These are phyloP conservation scores for Rachycentron canadum DNA, from an alignment of 2,797 vertebrate genomes.

Conservation along the genomic window DNA sequence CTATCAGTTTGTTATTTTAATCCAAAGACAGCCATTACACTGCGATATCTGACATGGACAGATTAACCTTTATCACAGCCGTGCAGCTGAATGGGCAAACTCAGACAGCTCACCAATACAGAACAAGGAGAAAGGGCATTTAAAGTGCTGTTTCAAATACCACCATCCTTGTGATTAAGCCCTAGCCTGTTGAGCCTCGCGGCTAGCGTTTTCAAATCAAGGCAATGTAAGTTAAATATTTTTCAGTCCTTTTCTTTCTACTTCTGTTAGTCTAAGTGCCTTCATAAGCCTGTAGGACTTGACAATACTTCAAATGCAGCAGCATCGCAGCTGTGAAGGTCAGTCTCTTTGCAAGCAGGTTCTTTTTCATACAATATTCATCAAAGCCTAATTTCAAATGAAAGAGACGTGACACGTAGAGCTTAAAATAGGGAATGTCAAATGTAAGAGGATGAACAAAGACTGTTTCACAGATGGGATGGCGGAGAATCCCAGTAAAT, in stretches of 20 bases:
- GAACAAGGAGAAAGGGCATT: slow-evolving; percentile 78
- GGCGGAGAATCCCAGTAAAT: slow-evolving; percentile 31
- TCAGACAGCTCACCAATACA: slow-evolving; percentile 78
- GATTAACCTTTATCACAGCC: slow-evolving; percentile 81
- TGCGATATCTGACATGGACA: slow-evolving; percentile 74
- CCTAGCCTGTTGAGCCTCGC: slow-evolving; percentile 63
- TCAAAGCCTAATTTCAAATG: slow-evolving; percentile 83
- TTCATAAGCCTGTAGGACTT: slow-evolving; percentile 67
- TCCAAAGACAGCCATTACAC: slow-evolving; percentile 72
- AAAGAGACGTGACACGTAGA: slow-evolving; percentile 75
- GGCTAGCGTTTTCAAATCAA: slow-evolving; percentile 78
- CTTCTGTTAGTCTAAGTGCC: slow-evolving; percentile 71
- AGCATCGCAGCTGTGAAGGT: slow-evolving; percentile 80
- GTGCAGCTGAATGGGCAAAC: slow-evolving; percentile 65
- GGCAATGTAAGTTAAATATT: slow-evolving; percentile 76
- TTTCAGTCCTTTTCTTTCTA: slow-evolving; percentile 66
- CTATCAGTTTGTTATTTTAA: slow-evolving; percentile 75
- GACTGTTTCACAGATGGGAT: slow-evolving; percentile 39
- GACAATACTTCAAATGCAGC: slow-evolving; percentile 76
- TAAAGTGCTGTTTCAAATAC: slow-evolving; percentile 74
- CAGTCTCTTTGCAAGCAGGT: slow-evolving; percentile 73
- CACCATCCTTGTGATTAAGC: slow-evolving; percentile 74
- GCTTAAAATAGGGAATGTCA: slow-evolving; percentile 75
- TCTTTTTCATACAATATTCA: slow-evolving; percentile 84
- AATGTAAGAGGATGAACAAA: slow-evolving; percentile 68